Evolutionary conservation across 2,113 vertebrate genomes (phyloP), one percentile per base, ranked within the genome.

Genomic region (Anguilla japonica): DNA sequence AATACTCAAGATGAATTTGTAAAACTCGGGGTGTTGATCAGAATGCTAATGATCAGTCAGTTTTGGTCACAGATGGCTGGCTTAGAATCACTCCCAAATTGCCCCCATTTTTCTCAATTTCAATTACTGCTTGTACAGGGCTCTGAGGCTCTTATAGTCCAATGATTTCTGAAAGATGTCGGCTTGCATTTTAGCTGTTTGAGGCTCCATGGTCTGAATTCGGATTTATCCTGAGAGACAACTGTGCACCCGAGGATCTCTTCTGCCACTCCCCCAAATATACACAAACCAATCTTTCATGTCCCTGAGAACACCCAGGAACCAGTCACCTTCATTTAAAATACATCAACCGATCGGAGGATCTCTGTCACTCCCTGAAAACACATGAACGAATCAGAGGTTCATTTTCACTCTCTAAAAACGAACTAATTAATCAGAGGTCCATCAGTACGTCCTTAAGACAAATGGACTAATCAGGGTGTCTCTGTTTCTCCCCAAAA

Each of bases 131-230:
- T 41, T 43, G 39, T 18, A 63, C 29, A 40, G 56, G 53, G 26
- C n/a, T 39, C 15, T n/a, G 39, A 56, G 40, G 75, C 41, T n/a
- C 39, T 15, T 9, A 18, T 56, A 79, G 22, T 34, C 26, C 26
- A 26, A 57, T 85, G 84, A 26, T 39, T 85, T 46, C 53, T 40
- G 79, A 80, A 43, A 80, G 71, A 46, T 85, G 84, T 85, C 84
- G 79, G 71, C 71, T 85, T 85, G 84, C 41, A 85, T 79, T 79
- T 85, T 79, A 80, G 22, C 50, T 53, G 15, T 41, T 22, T 43
- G 29, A 34, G 78, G 84, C n/a, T 57, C 18, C 22, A n/a, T 79
- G 29, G 7, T 85, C 50, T 18, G 43, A 43, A 41, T n/a, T 53
- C 3, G 14, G 40, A 41, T 13, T 18, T 57, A n/a, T 15, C 18